Conservation (phyloP, 1,140 invertebrate genomes). For the Drosophila sproati region DNA sequence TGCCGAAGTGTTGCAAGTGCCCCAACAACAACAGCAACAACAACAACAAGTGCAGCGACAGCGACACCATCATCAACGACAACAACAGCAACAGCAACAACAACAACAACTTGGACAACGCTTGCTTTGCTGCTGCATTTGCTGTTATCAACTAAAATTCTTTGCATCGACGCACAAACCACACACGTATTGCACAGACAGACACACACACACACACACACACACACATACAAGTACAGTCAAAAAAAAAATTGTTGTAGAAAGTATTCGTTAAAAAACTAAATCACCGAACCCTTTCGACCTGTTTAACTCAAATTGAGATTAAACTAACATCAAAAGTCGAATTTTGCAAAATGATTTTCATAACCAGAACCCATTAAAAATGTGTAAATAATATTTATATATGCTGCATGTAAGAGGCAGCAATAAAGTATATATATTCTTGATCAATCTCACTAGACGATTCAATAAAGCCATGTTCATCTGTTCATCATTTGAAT, state of each 20-base stretch:
- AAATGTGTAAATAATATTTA: no score
- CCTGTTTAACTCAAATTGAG: no score
- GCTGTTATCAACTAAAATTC: constrained; percentile 79
- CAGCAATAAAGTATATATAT: no score
- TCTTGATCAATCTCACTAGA: no score
- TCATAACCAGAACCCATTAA: no score
- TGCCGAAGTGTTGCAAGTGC: constrained; percentile 34
- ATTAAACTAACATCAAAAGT: no score
- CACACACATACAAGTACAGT: background rate
- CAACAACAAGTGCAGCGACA: constrained; percentile 26
- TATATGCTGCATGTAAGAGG: no score
- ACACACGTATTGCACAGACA: background rate
- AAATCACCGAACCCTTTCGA: background rate
- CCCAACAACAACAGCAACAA: constrained; percentile 44
- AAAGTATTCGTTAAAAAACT: background rate
- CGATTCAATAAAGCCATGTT: no score
- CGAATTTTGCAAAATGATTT: no score
- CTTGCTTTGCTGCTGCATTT: constrained; percentile 36
- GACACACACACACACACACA: constrained; percentile 5
- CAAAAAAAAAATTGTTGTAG: background rate
- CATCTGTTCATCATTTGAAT: no score
- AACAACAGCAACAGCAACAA: constrained; percentile 28
- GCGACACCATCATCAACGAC: constrained; percentile 54
- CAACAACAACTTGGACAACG: constrained; percentile 12
- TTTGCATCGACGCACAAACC: constrained; percentile 70